These are phyloP conservation scores for Oscarella lobularis DNA, from an alignment of 37 sponge, comb jelly and placozoan species.

Conservation along the genomic window DNA sequence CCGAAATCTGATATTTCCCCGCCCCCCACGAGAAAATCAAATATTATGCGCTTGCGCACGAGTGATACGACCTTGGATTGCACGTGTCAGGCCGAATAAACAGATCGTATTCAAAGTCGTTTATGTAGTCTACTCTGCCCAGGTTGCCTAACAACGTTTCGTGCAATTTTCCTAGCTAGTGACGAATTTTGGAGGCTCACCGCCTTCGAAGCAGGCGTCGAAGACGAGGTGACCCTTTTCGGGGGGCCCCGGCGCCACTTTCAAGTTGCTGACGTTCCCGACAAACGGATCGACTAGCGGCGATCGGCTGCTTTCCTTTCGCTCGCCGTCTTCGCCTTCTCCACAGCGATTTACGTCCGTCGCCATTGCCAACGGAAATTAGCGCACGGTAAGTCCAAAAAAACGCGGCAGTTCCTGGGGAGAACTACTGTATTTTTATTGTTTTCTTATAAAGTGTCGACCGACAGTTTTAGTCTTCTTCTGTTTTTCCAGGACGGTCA, in stretches of 20 bases:
- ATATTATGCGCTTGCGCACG: background rate
- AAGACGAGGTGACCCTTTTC: conserved; percentile 55
- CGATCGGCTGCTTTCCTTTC: background rate
- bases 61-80: conserved; percentile 47
- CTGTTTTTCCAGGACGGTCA: too few species aligned
- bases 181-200: conserved; percentile 19
- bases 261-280: conserved; percentile 54
- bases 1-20: conserved; percentile 32
- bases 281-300: conserved; percentile 37
- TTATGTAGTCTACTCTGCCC: conserved; percentile 76
- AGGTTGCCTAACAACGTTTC: conserved; percentile 53
- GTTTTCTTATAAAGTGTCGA: too few species aligned
- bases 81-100: conserved; percentile 91
- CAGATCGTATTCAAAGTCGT: conserved; percentile 85
- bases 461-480: too few species aligned
- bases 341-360: background rate
- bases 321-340: background rate
- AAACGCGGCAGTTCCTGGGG: too few species aligned
- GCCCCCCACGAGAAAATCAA: too few species aligned
- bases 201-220: conserved; percentile 82
- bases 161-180: too few species aligned
- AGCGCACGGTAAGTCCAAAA: too few species aligned
- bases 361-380: too few species aligned
- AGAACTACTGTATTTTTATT: too few species aligned
- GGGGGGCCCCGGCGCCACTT: conserved; percentile 35